These are phyloP conservation scores for Silurus meridionalis DNA, from an alignment of 2,113 vertebrate genomes.

Conservation along the genomic window DNA sequence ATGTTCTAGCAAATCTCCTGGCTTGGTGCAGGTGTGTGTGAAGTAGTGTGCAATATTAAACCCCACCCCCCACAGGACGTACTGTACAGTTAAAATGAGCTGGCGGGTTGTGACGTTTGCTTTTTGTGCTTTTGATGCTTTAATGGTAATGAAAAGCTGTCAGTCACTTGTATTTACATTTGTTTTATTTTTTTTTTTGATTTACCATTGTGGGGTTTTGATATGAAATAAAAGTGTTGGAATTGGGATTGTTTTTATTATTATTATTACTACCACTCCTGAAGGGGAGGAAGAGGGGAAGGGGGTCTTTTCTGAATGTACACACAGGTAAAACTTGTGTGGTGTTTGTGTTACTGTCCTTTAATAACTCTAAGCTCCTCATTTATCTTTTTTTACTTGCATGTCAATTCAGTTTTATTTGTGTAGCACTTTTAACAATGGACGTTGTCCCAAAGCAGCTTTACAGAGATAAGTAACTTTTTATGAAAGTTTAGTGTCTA, in stretches of 20 bases:
- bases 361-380: background rate
- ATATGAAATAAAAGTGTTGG: conserved; percentile 47
- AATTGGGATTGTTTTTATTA: background rate
- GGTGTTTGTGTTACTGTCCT: background rate
- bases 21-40: conserved; percentile 63
- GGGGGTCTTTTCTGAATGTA: background rate
- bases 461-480: too few species aligned
- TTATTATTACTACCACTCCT: background rate
- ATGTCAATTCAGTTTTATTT: too few species aligned
- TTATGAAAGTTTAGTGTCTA: too few species aligned
- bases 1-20: conserved; percentile 62
- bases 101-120: conserved; percentile 30
- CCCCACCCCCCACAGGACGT: conserved; percentile 40
- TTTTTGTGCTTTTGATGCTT: conserved; percentile 53
- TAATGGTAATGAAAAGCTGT: conserved; percentile 37
- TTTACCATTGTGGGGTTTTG: conserved; percentile 52
- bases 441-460: too few species aligned
- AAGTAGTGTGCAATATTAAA: conserved; percentile 77
- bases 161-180: conserved; percentile 39
- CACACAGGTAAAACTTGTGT: background rate
- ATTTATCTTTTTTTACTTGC: background rate
- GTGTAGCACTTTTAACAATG: too few species aligned
- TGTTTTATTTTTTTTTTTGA: conserved; percentile 38
- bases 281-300: background rate
- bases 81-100: conserved; percentile 21